phyloP scores from a whole-genome alignment of 1,140 invertebrate genomes.

The Drosophila kanapiae region DNA sequence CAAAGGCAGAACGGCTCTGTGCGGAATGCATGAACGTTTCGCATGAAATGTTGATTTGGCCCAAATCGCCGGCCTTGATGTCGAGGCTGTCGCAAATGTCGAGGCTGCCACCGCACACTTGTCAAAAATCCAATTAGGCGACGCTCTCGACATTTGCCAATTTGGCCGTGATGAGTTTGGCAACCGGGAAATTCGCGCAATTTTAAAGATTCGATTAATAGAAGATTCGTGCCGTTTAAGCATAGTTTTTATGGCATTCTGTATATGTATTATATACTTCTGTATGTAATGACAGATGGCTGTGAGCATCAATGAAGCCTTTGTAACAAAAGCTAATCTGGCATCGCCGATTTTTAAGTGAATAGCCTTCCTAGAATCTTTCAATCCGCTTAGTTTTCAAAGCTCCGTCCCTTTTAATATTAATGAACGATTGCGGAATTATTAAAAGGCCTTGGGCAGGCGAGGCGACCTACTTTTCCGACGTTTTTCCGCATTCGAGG shows the following conservation, averaged over 20 bases:
- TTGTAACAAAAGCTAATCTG: background rate
- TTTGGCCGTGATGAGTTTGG: slow-evolving; percentile 12
- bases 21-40: slow-evolving; percentile 23
- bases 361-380: background rate
- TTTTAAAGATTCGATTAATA: background rate
- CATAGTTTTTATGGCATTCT: background rate
- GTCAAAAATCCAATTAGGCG: slow-evolving; percentile 77
- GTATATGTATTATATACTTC: background rate
- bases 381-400: slow-evolving; percentile 31
- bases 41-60: slow-evolving; percentile 25
- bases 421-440: slow-evolving; percentile 56
- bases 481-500: slow-evolving; percentile 14
- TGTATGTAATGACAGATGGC: background rate
- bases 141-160: slow-evolving; percentile 51
- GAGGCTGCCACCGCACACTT: slow-evolving; percentile 27
- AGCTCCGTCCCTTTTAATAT: slow-evolving; percentile 21
- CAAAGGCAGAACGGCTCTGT: slow-evolving; percentile 15
- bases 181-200: background rate
- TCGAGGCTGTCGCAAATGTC: slow-evolving; percentile 40
- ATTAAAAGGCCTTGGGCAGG: slow-evolving; percentile 26
- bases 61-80: slow-evolving; percentile 24
- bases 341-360: background rate
- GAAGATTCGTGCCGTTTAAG: background rate
- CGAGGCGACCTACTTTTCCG: slow-evolving; percentile 42
- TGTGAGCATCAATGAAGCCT: background rate